Base-by-base conservation (phyloP, 2,797 vertebrate species). In the Emydoidea blandingii region DNA sequence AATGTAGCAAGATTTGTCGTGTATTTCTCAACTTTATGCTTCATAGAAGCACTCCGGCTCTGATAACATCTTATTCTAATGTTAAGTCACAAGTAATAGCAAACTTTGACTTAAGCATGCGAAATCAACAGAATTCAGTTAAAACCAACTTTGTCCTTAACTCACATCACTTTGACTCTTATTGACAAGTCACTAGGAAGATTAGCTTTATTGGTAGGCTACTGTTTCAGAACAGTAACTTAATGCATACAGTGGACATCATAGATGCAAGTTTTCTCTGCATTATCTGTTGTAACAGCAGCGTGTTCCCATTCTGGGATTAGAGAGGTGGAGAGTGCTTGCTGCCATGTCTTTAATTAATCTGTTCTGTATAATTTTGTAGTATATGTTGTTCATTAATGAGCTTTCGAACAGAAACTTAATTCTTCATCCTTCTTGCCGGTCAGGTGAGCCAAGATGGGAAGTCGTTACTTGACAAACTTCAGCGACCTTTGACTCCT, bases 391-490 rank as follows among this genome's bases (percentile, higher is more conserved):
- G 68, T 76, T 78, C 74, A 78, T 78, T 49, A 78, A 78, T 0
- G 2, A 5, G 0, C 21, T 85, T 85, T 72, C 52, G 80, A 29
- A 34, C 82, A 80, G 88, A 6, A 5, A 6, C 50, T 49, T 57
- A 25, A 94, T 81, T 94, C n/a, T 86, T 84, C 0, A 0, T 91
- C 27, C 81, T 88, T 90, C 93, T 41, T 91, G 14, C 29, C 78
- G 68, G 47, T 59, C 97, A 99, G 99, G 99, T 99, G 79, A 99
- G 99, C 97, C 99, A 99, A 96, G 99, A 99, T 54, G 99, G 99
- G 83, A 99, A 99, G 98, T 99, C 99, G 6, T 98, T 99, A 15
- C 98, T 99, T 87, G 99, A 99, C 97, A 99, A 99, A 97, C 98
- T 99, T 81, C 99, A 99, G 96, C 98, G 99, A 93, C 99, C 99